Conservation (phyloP, 2,888 invertebrate genomes). For the Tinea semifulvella region DNA sequence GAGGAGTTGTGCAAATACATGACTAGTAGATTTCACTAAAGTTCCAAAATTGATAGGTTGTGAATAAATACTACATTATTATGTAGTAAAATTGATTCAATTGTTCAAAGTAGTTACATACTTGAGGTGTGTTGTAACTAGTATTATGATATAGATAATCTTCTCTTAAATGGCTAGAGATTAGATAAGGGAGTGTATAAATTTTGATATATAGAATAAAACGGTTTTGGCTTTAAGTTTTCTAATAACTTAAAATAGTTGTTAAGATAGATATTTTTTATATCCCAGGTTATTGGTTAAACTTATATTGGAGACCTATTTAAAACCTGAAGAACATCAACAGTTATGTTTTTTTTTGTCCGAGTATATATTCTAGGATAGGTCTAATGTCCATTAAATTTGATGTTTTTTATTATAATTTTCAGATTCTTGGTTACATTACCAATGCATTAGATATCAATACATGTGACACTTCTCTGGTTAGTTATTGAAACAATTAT, state of each 20-base stretch:
- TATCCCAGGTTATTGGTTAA: too few species aligned
- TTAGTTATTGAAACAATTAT: too few species aligned
- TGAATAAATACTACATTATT: not conserved
- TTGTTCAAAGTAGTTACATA: slow-evolving; percentile 26
- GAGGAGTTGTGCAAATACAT: not conserved
- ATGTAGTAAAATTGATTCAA: not conserved
- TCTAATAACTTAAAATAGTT: not conserved
- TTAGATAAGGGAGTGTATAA: slow-evolving; percentile 22
- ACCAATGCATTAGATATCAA: slow-evolving; percentile 49
- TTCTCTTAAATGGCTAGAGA: slow-evolving; percentile 22
- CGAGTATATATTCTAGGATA: too few species aligned
- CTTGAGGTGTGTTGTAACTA: slow-evolving; percentile 24
- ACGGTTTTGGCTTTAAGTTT: not conserved
- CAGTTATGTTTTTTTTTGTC: too few species aligned
- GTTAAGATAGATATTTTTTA: too few species aligned
- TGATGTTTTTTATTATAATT: slow-evolving; percentile 29
- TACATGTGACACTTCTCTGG: slow-evolving; percentile 41
- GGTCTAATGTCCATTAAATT: too few species aligned
- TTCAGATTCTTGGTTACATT: slow-evolving; percentile 56
- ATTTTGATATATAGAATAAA: not conserved
- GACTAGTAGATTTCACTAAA: not conserved
- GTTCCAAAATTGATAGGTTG: not conserved
- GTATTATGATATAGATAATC: slow-evolving; percentile 28
- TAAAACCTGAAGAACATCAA: too few species aligned
- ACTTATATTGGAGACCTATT: too few species aligned